phyloP scores from a whole-genome alignment of 2,113 vertebrate genomes.

The Opisthocomus hoazin region DNA sequence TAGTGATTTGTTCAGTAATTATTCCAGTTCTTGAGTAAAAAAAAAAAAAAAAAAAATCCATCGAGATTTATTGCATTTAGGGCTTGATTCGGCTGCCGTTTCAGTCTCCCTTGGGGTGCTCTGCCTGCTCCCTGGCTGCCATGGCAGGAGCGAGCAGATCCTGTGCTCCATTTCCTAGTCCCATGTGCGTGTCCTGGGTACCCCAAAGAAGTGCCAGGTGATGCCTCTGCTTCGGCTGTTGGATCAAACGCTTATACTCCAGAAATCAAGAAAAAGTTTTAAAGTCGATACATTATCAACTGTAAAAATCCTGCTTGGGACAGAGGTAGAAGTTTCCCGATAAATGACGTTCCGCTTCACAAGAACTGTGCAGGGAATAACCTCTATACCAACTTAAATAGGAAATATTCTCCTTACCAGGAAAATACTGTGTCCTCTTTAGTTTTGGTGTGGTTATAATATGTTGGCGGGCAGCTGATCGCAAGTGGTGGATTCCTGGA shows the following conservation, averaged over 20 bases:
- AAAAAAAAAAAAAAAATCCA: not conserved
- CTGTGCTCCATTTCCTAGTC: not conserved
- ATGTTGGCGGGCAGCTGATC: not conserved
- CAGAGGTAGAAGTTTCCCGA: not conserved
- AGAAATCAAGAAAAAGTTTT: not conserved
- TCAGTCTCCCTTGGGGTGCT: not conserved
- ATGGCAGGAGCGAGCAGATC: not conserved
- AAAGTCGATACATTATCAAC: not conserved
- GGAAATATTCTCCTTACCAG: not conserved
- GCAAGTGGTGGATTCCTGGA: not conserved
- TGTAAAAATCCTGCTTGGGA: not conserved
- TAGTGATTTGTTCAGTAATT: not conserved
- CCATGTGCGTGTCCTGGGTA: fast-evolving
- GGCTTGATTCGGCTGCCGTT: fast-evolving
- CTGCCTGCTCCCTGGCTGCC: not conserved
- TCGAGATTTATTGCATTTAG: not conserved
- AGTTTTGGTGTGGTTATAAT: not conserved
- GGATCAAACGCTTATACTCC: not conserved
- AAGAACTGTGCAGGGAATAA: not conserved
- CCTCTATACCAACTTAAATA: not conserved
- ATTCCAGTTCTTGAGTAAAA: not conserved
- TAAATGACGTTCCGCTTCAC: not conserved
- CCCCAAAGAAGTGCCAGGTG: not conserved
- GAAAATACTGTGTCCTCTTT: not conserved
- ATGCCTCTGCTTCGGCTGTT: not conserved